Percentiles rank a stretch among this genome's conserved stretches.
Conservation (phyloP, 2,797 vertebrate genomes). For the Sebastes nivosus region DNA sequence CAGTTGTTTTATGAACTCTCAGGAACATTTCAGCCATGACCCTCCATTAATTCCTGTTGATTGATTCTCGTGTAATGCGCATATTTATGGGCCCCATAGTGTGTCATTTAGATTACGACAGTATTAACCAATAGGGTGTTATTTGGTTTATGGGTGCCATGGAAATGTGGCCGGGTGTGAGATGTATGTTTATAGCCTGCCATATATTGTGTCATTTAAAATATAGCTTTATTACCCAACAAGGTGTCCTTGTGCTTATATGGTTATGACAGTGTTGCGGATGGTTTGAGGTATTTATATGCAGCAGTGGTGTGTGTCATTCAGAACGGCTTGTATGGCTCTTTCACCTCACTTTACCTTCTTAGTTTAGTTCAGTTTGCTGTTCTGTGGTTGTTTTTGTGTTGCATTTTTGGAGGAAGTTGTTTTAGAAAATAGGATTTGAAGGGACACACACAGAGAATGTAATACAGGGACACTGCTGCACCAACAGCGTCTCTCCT, state of each 20-base stretch:
- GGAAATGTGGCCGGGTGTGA: slow-evolving; percentile 15
- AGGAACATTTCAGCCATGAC: not conserved
- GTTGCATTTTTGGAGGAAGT: slow-evolving; percentile 13
- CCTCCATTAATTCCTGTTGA: slow-evolving; percentile 30
- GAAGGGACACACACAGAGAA: slow-evolving; percentile 17
- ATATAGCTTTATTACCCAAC: slow-evolving; percentile 12
- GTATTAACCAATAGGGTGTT: slow-evolving; percentile 36
- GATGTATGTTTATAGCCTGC: slow-evolving; percentile 31
- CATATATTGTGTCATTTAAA: slow-evolving; percentile 27
- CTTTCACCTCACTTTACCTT: not conserved
- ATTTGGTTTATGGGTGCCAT: slow-evolving; percentile 38
- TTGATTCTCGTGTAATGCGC: slow-evolving; percentile 2
- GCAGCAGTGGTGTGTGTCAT: not conserved
- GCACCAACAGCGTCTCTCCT: slow-evolving; percentile 33
- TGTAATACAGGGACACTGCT: slow-evolving; percentile 8
- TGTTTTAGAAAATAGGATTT: slow-evolving; percentile 1
- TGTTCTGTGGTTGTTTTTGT: not conserved
- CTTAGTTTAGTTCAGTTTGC: not conserved
- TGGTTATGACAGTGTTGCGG: not conserved
- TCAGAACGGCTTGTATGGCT: not conserved
- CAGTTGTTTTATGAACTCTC: slow-evolving; percentile 32
- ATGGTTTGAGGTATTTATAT: slow-evolving; percentile 8
- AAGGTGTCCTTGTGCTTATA: slow-evolving; percentile 32
- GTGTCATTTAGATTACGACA: slow-evolving; percentile 37
- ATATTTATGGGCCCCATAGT: not conserved